Percentiles rank a stretch among this genome's conserved stretches.
Evolutionary conservation across 2,113 vertebrate species (phyloP).

Genomic region (Corythaixoides concolor): DNA sequence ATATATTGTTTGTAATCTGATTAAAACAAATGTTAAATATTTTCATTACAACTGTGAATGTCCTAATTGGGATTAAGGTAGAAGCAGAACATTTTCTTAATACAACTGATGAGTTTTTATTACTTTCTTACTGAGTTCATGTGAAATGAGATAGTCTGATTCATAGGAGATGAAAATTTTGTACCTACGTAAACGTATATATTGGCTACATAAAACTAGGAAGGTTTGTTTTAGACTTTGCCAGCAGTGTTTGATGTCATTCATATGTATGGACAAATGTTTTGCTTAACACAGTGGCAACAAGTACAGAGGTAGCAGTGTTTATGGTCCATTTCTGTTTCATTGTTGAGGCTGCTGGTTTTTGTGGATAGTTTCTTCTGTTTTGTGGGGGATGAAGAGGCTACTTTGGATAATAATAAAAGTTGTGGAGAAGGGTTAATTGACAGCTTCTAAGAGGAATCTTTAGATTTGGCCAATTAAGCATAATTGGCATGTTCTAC

Average conservation of each 20-base stretch:
- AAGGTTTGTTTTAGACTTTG: neutral
- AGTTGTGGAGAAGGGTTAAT: neutral
- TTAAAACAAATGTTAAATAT: neutral
- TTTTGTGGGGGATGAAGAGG: neutral
- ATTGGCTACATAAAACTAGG: neutral
- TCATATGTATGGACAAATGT: neutral
- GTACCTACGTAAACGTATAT: neutral
- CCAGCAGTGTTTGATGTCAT: neutral
- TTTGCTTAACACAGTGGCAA: neutral
- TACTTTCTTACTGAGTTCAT: neutral
- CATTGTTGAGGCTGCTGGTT: neutral
- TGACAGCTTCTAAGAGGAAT: neutral
- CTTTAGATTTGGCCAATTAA: neutral
- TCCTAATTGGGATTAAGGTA: neutral
- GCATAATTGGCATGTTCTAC: neutral
- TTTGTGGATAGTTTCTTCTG: neutral
- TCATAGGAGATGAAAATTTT: neutral
- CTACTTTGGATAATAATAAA: neutral
- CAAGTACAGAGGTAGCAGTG: neutral
- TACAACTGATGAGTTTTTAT: neutral
- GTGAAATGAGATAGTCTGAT: neutral
- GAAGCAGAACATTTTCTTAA: neutral
- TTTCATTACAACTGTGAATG: neutral
- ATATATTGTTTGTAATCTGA: neutral
- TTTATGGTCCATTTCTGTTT: neutral